phyloP scores from a whole-genome alignment of 2,113 vertebrate species.

The Dissostichus mawsoni region DNA sequence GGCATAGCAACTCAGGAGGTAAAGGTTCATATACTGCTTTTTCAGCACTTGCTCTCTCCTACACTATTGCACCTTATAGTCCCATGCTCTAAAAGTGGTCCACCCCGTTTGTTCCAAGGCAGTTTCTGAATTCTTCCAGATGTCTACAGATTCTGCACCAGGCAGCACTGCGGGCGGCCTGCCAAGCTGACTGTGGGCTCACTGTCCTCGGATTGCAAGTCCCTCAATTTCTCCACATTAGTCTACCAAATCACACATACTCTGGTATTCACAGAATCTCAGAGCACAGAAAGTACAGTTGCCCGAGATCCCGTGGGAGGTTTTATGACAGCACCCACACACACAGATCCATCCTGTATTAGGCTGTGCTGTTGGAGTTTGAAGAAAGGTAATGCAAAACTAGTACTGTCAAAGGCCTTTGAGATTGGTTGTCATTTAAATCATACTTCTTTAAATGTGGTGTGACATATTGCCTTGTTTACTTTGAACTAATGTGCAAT shows the following conservation, averaged over 20 bases:
- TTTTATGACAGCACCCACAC: slow-evolving; percentile 57
- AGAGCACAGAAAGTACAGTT: slow-evolving; percentile 63
- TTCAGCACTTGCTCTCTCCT: slow-evolving; percentile 66
- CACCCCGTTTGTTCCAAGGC: slow-evolving; percentile 51
- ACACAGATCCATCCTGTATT: slow-evolving; percentile 40
- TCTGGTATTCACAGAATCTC: slow-evolving; percentile 60
- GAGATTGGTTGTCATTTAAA: slow-evolving; percentile 11
- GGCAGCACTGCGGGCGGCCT: slow-evolving; percentile 43
- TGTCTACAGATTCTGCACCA: slow-evolving; percentile 56
- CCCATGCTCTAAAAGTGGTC: slow-evolving; percentile 65
- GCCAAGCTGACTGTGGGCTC: slow-evolving; percentile 56
- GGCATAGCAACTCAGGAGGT: slow-evolving; percentile 31
- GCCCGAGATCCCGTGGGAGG: slow-evolving; percentile 57
- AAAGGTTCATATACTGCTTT: slow-evolving; percentile 53
- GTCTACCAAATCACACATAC: slow-evolving; percentile 65
- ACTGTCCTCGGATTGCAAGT: slow-evolving; percentile 62
- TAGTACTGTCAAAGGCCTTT: slow-evolving; percentile 7
- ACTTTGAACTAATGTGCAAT: too few species aligned
- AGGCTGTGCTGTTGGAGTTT: slow-evolving; percentile 27
- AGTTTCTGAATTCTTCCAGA: slow-evolving; percentile 58
- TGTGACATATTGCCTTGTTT: neutral
- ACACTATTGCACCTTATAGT: slow-evolving; percentile 68
- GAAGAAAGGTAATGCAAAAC: slow-evolving; percentile 1
- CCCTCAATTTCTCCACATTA: slow-evolving; percentile 58
- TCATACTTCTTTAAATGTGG: neutral